Evolutionary conservation across 2,888 invertebrate species (phyloP).

Genomic region (Suillia variegata): DNA sequence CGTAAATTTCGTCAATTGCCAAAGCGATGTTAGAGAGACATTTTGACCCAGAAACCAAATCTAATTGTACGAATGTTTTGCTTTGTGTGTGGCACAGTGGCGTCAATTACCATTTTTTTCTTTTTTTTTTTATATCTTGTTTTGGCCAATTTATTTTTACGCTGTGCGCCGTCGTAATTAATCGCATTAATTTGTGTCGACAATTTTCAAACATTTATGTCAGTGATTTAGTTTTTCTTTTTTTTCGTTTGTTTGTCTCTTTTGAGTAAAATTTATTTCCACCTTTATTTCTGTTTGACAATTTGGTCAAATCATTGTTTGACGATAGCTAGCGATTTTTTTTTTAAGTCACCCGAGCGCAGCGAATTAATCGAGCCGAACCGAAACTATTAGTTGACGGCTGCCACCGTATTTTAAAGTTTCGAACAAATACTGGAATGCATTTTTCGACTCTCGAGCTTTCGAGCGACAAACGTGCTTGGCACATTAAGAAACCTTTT

Average conservation of each 20-base stretch:
- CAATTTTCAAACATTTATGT: not conserved
- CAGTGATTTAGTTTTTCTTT: too few relatives aligned
- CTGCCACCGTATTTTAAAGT: not conserved
- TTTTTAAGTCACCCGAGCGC: not conserved
- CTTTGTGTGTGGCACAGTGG: too few relatives aligned
- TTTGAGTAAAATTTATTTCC: too few relatives aligned
- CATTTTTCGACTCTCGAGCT: too few relatives aligned
- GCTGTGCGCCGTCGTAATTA: not conserved
- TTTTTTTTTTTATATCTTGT: too few relatives aligned
- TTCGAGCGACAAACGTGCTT: not conserved
- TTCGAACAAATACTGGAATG: not conserved
- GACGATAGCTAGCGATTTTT: not conserved
- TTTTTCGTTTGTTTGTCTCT: too few relatives aligned
- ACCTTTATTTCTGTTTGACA: not conserved
- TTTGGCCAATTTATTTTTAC: not conserved
- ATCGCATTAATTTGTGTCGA: not conserved
- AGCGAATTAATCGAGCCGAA: not conserved
- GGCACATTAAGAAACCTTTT: not conserved
- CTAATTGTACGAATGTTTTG: too few relatives aligned
- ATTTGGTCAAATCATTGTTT: not conserved
- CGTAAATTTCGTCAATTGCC: too few relatives aligned
- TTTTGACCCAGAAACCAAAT: too few relatives aligned
- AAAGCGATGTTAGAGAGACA: too few relatives aligned
- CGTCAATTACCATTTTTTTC: too few relatives aligned
- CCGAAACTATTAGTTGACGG: not conserved